Percentiles rank a stretch among this genome's conserved stretches.
Conservation (phyloP, 2,888 invertebrate genomes). For the Pantelozetes paolii region DNA sequence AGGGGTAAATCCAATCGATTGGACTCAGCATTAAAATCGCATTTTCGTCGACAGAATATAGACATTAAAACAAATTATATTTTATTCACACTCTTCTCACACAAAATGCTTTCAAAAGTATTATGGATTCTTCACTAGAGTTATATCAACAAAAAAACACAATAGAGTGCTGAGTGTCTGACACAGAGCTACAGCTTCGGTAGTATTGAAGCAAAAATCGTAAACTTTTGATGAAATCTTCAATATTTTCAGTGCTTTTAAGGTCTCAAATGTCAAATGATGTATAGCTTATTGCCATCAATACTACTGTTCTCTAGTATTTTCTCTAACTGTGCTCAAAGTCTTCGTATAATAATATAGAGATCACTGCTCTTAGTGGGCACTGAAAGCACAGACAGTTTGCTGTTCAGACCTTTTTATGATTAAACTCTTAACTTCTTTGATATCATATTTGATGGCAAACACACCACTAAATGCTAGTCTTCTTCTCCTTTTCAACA, state of each 20-base stretch:
- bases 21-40: no score
- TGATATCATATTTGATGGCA: background rate
- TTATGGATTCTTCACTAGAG: no score
- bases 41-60: no score
- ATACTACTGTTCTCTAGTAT: slow-evolving; percentile 24
- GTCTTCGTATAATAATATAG: no score
- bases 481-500: background rate
- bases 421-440: slow-evolving; percentile 12
- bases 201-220: background rate
- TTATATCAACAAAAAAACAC: background rate
- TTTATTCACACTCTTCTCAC: no score
- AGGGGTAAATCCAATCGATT: no score
- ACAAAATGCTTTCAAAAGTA: no score
- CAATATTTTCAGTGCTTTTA: slow-evolving; percentile 17
- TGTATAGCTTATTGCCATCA: slow-evolving; percentile 13
- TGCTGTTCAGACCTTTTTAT: slow-evolving; percentile 14
- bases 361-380: no score
- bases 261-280: slow-evolving; percentile 28
- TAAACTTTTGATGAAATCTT: slow-evolving; percentile 25
- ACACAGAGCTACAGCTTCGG: no score
- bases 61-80: no score
- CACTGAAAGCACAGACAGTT: no score
- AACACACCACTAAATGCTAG: background rate
- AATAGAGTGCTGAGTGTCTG: background rate
- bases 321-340: no score